Conservation (phyloP, 2,888 invertebrate genomes). For the Caenorhabditis panamensis region DNA sequence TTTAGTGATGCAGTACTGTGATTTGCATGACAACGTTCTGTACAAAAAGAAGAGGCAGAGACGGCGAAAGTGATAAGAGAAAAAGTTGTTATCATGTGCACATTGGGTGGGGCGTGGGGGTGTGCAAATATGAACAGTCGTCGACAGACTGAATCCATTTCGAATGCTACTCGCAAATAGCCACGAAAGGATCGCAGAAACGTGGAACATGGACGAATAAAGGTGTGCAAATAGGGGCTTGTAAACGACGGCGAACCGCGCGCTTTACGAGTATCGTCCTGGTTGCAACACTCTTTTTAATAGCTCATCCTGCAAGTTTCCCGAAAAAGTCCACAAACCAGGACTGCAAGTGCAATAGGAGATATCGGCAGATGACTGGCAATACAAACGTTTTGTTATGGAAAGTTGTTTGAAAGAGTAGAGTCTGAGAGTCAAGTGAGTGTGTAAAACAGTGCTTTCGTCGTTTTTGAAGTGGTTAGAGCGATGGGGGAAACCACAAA, state of each 20-base stretch:
- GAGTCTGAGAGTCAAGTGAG: too few relatives aligned
- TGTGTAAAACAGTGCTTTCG: slow-evolving; percentile 39
- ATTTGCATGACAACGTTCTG: slow-evolving; percentile 28
- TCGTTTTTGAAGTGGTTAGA: slow-evolving; percentile 41
- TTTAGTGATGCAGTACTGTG: slow-evolving; percentile 21
- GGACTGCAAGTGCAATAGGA: too few relatives aligned
- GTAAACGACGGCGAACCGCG: slow-evolving; percentile 22
- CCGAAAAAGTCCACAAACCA: not conserved
- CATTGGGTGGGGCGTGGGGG: slow-evolving; percentile 13
- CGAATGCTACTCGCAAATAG: slow-evolving; percentile 5
- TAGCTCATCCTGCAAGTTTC: not conserved
- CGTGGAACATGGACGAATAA: slow-evolving; percentile 53
- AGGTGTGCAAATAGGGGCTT: slow-evolving; percentile 53
- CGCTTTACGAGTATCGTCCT: slow-evolving; percentile 44
- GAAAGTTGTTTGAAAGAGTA: slow-evolving; percentile 21
- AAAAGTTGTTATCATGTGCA: slow-evolving; percentile 22
- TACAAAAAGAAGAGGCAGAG: not conserved
- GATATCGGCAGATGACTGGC: not conserved
- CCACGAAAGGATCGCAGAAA: slow-evolving; percentile 25
- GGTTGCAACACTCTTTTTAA: slow-evolving; percentile 10
- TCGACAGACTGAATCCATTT: slow-evolving; percentile 12
- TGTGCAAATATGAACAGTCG: slow-evolving; percentile 44
- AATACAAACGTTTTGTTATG: too few relatives aligned
- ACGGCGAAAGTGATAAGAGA: slow-evolving; percentile 16
- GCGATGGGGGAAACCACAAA: slow-evolving; percentile 2